Conservation (phyloP, 2,888 invertebrate species). For the Lycocerus yunnanus region DNA sequence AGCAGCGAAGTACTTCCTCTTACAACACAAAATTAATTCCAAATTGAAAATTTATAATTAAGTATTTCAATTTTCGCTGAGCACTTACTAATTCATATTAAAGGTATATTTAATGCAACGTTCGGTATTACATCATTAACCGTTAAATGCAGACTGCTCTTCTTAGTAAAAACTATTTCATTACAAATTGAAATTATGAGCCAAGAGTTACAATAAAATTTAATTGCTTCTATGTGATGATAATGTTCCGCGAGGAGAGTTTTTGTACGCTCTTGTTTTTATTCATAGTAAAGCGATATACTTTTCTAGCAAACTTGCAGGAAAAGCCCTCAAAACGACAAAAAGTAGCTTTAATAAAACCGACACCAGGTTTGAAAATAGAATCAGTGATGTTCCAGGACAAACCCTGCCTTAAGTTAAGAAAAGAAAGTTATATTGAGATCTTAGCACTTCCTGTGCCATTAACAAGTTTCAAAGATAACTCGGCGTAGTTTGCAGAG, state of each 20-base stretch:
- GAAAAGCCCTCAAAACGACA: neutral
- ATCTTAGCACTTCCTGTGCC: no score
- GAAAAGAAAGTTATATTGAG: no score
- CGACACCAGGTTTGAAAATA: neutral
- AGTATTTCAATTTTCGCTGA: neutral
- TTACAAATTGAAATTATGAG: neutral
- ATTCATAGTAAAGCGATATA: neutral
- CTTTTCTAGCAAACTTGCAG: neutral
- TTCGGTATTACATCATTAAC: neutral
- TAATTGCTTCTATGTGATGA: neutral
- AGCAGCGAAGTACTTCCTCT: neutral
- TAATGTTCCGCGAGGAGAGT: neutral
- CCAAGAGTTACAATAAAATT: neutral
- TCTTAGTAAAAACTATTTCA: neutral
- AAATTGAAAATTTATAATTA: neutral
- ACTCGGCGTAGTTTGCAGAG: no score
- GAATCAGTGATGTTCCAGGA: no score
- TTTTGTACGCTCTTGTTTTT: neutral
- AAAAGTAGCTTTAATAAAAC: neutral
- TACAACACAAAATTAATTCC: neutral
- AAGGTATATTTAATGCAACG: neutral
- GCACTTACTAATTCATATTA: neutral
- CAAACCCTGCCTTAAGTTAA: no score
- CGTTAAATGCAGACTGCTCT: neutral
- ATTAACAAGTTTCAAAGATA: no score